Percentiles rank a stretch among this genome's conserved stretches.
These are phyloP conservation scores for Acleris holmiana DNA, from an alignment of 2,888 invertebrate species.

Conservation along the genomic window DNA sequence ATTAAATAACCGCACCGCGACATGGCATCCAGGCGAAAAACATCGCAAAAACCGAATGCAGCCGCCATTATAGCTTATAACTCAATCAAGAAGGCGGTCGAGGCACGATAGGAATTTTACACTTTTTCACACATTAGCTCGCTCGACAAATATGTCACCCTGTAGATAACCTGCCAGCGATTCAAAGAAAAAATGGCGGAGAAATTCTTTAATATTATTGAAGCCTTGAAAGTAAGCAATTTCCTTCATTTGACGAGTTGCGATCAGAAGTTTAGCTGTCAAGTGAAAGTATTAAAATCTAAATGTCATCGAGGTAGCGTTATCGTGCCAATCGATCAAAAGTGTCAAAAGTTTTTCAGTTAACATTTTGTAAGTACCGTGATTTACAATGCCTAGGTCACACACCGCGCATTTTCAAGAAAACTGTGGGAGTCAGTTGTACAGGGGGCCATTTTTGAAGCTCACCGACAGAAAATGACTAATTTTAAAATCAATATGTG, in stretches of 20 bases:
- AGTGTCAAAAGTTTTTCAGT: constrained; percentile 3
- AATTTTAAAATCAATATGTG: no score
- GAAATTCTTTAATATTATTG: not conserved
- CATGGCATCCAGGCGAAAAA: constrained; percentile 77
- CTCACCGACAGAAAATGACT: no score
- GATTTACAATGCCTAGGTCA: not conserved
- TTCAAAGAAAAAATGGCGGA: constrained; percentile 58
- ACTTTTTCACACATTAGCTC: constrained; percentile 76
- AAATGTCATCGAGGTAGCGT: not conserved
- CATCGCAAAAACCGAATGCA: constrained; percentile 77
- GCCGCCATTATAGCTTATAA: constrained; percentile 81
- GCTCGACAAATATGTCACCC: constrained; percentile 60
- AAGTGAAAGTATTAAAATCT: no score
- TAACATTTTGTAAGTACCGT: not conserved
- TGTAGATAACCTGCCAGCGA: constrained; percentile 54
- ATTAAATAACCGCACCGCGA: constrained; percentile 42
- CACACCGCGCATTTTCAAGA: no score
- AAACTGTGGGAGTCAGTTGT: no score
- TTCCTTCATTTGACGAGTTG: not conserved
- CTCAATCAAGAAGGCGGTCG: constrained; percentile 73
- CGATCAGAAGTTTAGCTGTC: no score
- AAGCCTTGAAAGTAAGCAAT: not conserved
- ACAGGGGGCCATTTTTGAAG: no score
- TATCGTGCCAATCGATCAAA: constrained; percentile 6
- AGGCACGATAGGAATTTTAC: constrained; percentile 74